These are phyloP conservation scores for Knipowitschia caucasica DNA, from an alignment of 2,797 vertebrate species.

Conservation along the genomic window DNA sequence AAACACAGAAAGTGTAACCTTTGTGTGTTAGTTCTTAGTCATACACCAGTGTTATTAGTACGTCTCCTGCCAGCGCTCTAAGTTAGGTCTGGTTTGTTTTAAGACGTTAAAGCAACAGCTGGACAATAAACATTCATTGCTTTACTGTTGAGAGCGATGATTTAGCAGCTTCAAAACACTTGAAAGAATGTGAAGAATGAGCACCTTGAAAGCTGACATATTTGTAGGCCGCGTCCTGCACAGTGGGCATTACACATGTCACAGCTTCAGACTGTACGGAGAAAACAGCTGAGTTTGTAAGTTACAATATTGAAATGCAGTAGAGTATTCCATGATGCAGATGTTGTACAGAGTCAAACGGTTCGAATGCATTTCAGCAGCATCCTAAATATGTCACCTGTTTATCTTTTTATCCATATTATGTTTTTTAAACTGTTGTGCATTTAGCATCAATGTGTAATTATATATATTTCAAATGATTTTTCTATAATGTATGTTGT, in stretches of 20 bases:
- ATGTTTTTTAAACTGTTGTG: slow-evolving; percentile 47
- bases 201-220: slow-evolving; percentile 10
- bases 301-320: slow-evolving; percentile 35
- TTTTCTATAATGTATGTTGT: slow-evolving; percentile 64
- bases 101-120: slow-evolving; percentile 1
- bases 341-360: slow-evolving; percentile 31
- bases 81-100: slow-evolving; percentile 1
- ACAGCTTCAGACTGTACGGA: slow-evolving; percentile 26
- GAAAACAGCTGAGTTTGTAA: slow-evolving; percentile 6
- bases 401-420: slow-evolving; percentile 62
- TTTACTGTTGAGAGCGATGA: background rate
- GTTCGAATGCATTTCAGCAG: slow-evolving; percentile 51
- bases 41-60: slow-evolving; percentile 24
- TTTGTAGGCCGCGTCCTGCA: slow-evolving; percentile 11
- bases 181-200: slow-evolving; percentile 13
- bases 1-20: slow-evolving; percentile 4
- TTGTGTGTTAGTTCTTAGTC: background rate
- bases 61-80: slow-evolving; percentile 9
- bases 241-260: slow-evolving; percentile 42
- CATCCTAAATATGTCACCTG: slow-evolving; percentile 41
- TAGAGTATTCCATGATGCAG: slow-evolving; percentile 43
- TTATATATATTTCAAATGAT: slow-evolving; percentile 47
- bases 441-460: slow-evolving; percentile 50
- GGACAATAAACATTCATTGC: background rate
- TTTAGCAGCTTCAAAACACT: slow-evolving; percentile 1